These are phyloP conservation scores for Dryas iulia DNA, from an alignment of 1,140 invertebrate genomes.

Conservation along the genomic window DNA sequence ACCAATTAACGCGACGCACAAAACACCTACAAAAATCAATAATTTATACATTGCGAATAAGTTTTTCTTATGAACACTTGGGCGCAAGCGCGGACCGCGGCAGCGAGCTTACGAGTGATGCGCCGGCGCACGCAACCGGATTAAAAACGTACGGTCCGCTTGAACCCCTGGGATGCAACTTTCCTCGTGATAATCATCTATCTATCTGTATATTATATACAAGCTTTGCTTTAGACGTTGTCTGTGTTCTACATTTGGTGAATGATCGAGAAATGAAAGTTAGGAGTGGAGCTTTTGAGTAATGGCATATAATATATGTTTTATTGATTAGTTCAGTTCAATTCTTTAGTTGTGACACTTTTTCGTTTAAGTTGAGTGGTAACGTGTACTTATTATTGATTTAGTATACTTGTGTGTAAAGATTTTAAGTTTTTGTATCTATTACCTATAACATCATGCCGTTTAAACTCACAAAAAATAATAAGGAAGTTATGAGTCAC, in stretches of 20 bases:
- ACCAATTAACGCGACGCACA: slow-evolving; percentile 58
- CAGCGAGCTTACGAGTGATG: slow-evolving; percentile 54
- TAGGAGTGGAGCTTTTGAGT: background rate
- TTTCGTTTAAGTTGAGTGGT: no score
- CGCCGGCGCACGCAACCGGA: slow-evolving; percentile 53
- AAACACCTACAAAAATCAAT: slow-evolving; percentile 52
- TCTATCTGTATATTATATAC: background rate
- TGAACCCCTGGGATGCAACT: slow-evolving; percentile 40
- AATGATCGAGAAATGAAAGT: background rate
- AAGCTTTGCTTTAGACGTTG: background rate
- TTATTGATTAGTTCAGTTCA: no score
- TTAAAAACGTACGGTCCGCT: slow-evolving; percentile 49
- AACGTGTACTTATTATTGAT: no score
- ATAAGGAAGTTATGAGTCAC: no score
- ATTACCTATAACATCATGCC: no score
- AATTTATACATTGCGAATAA: slow-evolving; percentile 58
- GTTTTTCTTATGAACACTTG: slow-evolving; percentile 24
- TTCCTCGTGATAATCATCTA: slow-evolving; percentile 26
- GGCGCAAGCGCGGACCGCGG: slow-evolving; percentile 42
- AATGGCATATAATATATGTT: no score
- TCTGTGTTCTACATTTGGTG: background rate
- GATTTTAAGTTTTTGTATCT: no score
- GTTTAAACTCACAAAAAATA: no score
- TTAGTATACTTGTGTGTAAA: no score
- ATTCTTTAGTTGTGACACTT: no score